A percentile compares a stretch with the other conserved stretches of the same genome.
phyloP scores from a whole-genome alignment of 2,113 vertebrate genomes.

The Charadrius vociferus region DNA sequence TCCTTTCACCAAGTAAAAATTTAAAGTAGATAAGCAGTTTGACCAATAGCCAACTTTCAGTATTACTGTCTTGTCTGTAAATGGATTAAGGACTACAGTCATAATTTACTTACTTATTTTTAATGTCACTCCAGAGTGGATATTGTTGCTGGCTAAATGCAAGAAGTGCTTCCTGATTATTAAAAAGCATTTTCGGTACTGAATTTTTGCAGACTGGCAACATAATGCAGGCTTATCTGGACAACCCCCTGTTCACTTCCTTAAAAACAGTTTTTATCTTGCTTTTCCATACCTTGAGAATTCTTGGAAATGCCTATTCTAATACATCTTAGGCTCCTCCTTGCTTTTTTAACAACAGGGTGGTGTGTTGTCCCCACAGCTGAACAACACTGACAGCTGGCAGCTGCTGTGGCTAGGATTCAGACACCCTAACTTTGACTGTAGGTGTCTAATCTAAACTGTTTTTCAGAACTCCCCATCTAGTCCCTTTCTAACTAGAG shows the following conservation, averaged over 20 bases:
- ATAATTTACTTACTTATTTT: not conserved
- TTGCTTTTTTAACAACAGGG: not conserved
- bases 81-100: not conserved
- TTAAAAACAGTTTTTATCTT: not conserved
- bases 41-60: not conserved
- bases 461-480: not conserved
- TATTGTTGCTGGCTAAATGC: not conserved
- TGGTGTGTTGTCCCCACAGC: not conserved
- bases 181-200: not conserved
- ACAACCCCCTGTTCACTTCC: not conserved
- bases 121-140: not conserved
- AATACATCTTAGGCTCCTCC: not conserved
- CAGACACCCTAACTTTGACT: not conserved
- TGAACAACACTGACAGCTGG: not conserved
- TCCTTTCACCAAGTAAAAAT: not conserved
- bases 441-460: not conserved
- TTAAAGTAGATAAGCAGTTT: not conserved
- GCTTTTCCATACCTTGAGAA: not conserved
- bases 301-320: not conserved
- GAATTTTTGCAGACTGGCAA: conserved; percentile 4
- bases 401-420: not conserved
- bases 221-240: not conserved
- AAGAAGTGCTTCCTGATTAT: not conserved
- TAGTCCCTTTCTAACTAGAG: not conserved
- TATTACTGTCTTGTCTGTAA: not conserved